Evolutionary conservation across 2,888 invertebrate species (phyloP).

Genomic region (Portevinia maculata): DNA sequence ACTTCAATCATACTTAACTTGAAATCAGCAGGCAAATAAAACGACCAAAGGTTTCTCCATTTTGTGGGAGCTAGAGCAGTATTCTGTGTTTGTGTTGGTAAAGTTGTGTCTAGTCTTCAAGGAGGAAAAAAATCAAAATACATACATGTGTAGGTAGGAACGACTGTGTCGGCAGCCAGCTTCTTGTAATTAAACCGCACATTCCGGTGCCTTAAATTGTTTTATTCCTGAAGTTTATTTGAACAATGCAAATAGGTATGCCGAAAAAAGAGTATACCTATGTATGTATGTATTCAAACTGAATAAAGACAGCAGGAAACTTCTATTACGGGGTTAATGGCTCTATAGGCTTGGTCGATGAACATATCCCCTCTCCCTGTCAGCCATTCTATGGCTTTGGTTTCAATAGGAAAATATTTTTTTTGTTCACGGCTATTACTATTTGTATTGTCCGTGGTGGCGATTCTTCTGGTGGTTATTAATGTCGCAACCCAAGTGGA

Average conservation of each 20-base stretch:
- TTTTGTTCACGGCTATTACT: constrained; percentile 43
- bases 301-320: constrained; percentile 33
- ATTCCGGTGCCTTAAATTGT: constrained; percentile 56
- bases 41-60: constrained; percentile 37
- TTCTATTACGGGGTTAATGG: constrained; percentile 70
- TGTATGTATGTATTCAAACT: neutral
- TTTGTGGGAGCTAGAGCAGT: constrained; percentile 6
- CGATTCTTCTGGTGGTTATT: constrained; percentile 9
- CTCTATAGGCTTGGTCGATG: constrained; percentile 62
- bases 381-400: neutral
- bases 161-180: constrained; percentile 36
- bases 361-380: constrained; percentile 2
- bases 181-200: constrained; percentile 67
- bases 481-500: constrained; percentile 20
- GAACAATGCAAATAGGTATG: constrained; percentile 50
- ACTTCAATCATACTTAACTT: constrained; percentile 63
- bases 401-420: constrained; percentile 8
- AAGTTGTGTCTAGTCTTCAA: constrained; percentile 51
- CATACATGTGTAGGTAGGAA: too few relatives aligned
- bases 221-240: constrained; percentile 46
- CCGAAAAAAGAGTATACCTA: constrained; percentile 47
- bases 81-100: constrained; percentile 1
- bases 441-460: neutral
- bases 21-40: constrained; percentile 52
- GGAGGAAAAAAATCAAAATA: constrained; percentile 1